phyloP scores from a whole-genome alignment of 2,113 vertebrate genomes.

The Malurus elegans region DNA sequence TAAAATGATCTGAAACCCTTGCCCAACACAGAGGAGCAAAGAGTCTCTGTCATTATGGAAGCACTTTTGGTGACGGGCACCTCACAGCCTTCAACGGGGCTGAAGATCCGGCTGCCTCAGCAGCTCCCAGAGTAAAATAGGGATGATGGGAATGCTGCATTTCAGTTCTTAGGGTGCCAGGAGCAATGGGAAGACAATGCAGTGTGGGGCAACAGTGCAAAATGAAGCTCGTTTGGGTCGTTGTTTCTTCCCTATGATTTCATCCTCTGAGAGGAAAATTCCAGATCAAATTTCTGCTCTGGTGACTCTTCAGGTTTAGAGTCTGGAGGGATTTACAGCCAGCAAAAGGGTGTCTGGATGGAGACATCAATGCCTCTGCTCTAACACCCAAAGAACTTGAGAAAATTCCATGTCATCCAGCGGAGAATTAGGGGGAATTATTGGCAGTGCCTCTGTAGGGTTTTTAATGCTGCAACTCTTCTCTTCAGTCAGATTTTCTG shows the following conservation, averaged over 20 bases:
- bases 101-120: not conserved
- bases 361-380: not conserved
- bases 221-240: not conserved
- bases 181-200: accelerated
- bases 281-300: not conserved
- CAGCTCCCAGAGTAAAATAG: accelerated
- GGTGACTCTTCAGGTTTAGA: not conserved
- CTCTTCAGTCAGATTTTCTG: not conserved
- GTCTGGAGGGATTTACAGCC: not conserved
- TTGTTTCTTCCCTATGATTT: not conserved
- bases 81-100: not conserved
- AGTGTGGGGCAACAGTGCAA: not conserved
- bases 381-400: not conserved
- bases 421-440: not conserved
- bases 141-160: not conserved
- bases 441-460: not conserved
- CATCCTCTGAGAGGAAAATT: not conserved
- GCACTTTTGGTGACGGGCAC: not conserved
- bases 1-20: not conserved
- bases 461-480: not conserved
- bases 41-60: not conserved
- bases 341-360: not conserved
- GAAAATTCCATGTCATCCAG: not conserved
- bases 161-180: not conserved
- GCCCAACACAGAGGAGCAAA: not conserved